A percentile compares a stretch with the other conserved stretches of the same genome.
These are phyloP conservation scores for Periophthalmus modestus DNA, from an alignment of 2,113 vertebrate genomes.

Conservation along the genomic window DNA sequence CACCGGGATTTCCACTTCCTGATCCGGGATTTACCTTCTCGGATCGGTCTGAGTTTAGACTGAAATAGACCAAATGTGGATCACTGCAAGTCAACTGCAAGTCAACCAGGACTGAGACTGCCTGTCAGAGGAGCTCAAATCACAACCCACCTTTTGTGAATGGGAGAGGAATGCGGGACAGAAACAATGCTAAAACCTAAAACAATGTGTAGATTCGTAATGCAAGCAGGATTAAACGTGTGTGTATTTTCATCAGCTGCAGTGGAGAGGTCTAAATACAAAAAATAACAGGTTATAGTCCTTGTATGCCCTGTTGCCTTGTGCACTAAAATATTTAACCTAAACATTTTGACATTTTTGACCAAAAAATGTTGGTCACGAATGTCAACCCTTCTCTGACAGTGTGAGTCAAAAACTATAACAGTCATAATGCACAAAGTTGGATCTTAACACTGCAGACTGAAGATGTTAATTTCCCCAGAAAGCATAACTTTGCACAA, in stretches of 20 bases:
- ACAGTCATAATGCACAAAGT: too few species aligned
- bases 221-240: too few species aligned
- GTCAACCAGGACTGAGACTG: slow-evolving; percentile 1
- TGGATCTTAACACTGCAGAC: too few species aligned
- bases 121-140: background rate
- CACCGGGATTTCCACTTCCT: slow-evolving; percentile 44
- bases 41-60: background rate
- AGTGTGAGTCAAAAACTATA: too few species aligned
- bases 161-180: background rate
- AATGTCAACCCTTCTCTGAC: too few species aligned
- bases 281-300: too few species aligned
- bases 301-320: too few species aligned
- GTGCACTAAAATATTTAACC: background rate
- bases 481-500: too few species aligned
- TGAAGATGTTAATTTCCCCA: too few species aligned
- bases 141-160: background rate
- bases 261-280: too few species aligned
- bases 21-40: slow-evolving; percentile 10
- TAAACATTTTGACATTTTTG: background rate
- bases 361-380: too few species aligned
- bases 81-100: background rate
- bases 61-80: background rate
- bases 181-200: background rate
- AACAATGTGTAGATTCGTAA: background rate
- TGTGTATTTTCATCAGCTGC: too few species aligned